Percentiles rank a stretch among this genome's conserved stretches.
These are phyloP conservation scores for Gallinago undulata DNA, from an alignment of 2,113 vertebrate species.

Conservation along the genomic window DNA sequence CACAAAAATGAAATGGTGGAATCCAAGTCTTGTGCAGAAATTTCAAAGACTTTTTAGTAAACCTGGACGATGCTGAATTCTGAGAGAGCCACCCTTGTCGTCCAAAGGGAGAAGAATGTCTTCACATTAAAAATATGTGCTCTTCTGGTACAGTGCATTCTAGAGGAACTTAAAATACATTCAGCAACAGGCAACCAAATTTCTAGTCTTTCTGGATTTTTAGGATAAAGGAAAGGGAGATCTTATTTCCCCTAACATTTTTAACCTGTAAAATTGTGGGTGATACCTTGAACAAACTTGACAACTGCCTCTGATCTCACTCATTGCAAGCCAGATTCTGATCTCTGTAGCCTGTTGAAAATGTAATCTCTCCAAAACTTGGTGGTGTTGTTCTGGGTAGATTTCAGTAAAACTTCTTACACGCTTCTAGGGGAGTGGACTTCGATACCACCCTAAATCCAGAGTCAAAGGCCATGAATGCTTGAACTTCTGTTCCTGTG, in stretches of 20 bases:
- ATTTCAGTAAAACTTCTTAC: background rate
- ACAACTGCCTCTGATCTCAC: background rate
- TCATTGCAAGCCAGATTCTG: background rate
- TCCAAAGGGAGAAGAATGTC: background rate
- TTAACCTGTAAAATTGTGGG: background rate
- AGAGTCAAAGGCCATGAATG: background rate
- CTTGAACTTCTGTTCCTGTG: background rate
- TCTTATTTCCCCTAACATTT: background rate
- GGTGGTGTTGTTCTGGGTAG: background rate
- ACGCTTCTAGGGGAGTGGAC: background rate
- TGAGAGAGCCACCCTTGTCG: background rate
- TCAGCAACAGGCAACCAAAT: background rate
- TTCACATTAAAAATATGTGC: background rate
- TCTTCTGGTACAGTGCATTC: background rate
- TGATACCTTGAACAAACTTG: background rate
- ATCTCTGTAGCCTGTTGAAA: background rate
- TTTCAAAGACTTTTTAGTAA: background rate
- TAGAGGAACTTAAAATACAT: background rate
- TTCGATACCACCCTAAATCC: background rate
- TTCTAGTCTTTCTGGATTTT: background rate
- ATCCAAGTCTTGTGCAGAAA: background rate
- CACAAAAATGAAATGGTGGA: background rate
- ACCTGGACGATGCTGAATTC: background rate
- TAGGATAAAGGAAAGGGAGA: background rate
- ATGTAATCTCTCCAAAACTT: background rate